Evolutionary conservation across 92 coral and sea anemone species (phyloP), one percentile per base, ranked within the genome.

Genomic region (Porites divaricata): DNA sequence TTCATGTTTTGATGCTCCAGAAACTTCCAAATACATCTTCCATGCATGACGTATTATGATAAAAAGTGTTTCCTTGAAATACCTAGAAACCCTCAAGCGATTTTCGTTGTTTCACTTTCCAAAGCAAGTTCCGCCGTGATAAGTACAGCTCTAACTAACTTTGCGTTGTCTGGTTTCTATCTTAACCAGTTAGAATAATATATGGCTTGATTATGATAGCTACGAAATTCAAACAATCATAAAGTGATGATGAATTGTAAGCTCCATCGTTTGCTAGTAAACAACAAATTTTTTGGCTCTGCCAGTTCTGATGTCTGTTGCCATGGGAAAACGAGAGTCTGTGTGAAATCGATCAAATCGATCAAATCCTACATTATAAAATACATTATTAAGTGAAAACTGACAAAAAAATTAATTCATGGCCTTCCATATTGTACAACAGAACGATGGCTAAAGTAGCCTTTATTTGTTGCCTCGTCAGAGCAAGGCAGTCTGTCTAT

Each of bases 171-270:
- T 70, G 75, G 75, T 35, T 16, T 70, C 57, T 14, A 70, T 70
- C 75, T 70, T 14, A 70, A 70, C 54, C 54, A 70, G 19, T 41
- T 70, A 70, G 75, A 70, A 70, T 70, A 69, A 70, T 41, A 26
- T 70, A 35, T 14, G n/a, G 75, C 75, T 70, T 22, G 25, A 70
- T 70, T 45, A 13, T 19, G 22, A 70, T 48, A 70, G 54, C 58
- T 54, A 48, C 21, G 75, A 70, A 12, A 70, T 70, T 70, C 75
- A 48, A 11, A 70, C 11, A 70, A 15, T 70, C 75, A 70, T 9
- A 70, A 70, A 69, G 74, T 69, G 53, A 35, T 24, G 54, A 70
- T 41, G 1, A 70, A 70, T 45, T 9, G 50, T 53, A 70, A 70
- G 20, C 58, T 48, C 75, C 14, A 35, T 16, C 58, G 75, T 70